Base-by-base conservation (phyloP, 2,888 invertebrate genomes). In the Hypsopygia costalis region DNA sequence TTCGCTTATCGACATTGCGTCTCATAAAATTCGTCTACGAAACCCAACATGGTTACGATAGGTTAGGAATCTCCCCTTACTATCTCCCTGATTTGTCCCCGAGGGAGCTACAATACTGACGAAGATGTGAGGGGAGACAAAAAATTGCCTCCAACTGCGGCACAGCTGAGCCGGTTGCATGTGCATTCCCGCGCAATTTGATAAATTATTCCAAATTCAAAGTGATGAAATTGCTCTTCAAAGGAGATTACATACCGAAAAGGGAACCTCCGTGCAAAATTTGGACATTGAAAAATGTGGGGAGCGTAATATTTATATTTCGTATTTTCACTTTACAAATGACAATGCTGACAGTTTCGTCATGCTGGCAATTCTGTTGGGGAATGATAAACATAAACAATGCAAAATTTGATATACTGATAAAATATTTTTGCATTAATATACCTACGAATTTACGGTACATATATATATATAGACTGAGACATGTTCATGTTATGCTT, bases 121-220 rank as follows among this genome's bases (percentile, higher is more conserved):
- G 60, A 58, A 51, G 53, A 58, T 58, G 55, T 49, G 51, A 63
- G 61, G 69, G 72, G 69, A 71, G 72, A 78, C 79, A 81, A 83
- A 81, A 82, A 82, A 82, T 78, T 78, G 61, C 77, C 66, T 63
- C 59, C 70, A 59, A 63, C 67, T 70, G 71, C 64, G 67, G 52
- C 70, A 59, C 82, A 83, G 80, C 85, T 85, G 85, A 76, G 75
- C 58, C 63, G 61, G 69, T 50, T 77, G 79, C 83, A 81, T 79
- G 79, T 83, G 85, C 81, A 81, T 69, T 69, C 47, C 53, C 49
- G 51, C 57, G 68, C 76, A 76, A 81, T 82, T 83, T 83, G 77
- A 82, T 83, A 81, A 85, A 86, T 86, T 83, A 82, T 76, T 71
- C 76, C 62, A 56, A 74, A 79, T 77, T 66, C 69, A 62, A 66